Evolutionary conservation across 2,888 invertebrate genomes (phyloP), one percentile per base, ranked within the genome.

Genomic region (Tenthredo notha): DNA sequence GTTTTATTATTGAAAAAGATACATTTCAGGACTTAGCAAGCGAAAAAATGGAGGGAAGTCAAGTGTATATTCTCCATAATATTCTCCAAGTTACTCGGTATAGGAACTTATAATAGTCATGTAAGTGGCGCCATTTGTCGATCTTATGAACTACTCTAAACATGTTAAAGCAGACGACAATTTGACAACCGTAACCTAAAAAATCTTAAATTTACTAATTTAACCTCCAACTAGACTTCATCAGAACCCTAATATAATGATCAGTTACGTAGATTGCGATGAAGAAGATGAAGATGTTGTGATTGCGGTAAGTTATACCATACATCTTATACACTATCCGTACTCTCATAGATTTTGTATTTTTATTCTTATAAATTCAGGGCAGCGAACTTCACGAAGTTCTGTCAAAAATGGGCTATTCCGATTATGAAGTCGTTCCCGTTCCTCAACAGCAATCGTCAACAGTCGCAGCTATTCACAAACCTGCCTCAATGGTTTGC

Each of bases 271-370:
- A 40, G 61, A 80, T 12, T 61, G 84, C 54, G 83, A 85, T 47
- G 89, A 90, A 4, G 91, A 90, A 86, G 92, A 92, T 12, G 92
- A 91, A 84, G 90, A 91, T 86, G 90, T 92, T 29, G 85, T 92
- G 18, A 88, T 92, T 82, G 89, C 92, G 89, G 92, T 91, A 89
- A 86, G 84, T 61, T 85, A 12, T 15, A 82, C 12, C 58, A 58
- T 61, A 15, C 61, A 37, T 77, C 70, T 75, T 25, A 21, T 80
- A 10, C 43, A 40, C 80, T 67, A 82, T n/a, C 65, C n/a, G 33
- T 85, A 7, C 18, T 70, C 84, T 61, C 47, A 43, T 78, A 29
- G 80, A 25, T 65, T 40, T 61, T 65, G 15, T 70, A 18, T 15
- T 77, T 74, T 40, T 75, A 5, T 54, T 84, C 33, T 21, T 10